Percentiles rank a stretch among this genome's conserved stretches.
Conservation (phyloP, 2,113 vertebrate species). For the Thunnus thynnus region DNA sequence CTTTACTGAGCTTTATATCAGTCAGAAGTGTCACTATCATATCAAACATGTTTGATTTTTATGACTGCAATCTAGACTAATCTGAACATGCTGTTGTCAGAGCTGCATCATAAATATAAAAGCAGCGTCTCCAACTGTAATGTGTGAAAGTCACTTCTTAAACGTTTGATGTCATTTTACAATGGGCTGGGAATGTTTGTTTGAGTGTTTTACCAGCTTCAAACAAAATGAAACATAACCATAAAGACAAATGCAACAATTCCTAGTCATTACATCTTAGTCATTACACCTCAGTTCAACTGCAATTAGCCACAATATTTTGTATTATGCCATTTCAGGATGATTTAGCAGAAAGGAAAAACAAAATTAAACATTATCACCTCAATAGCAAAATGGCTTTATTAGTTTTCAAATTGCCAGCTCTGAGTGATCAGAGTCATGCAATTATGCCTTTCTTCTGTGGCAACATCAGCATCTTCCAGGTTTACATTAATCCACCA, state of each 20-base stretch:
- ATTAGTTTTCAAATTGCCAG: constrained; percentile 3
- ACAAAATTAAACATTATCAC: constrained; percentile 22
- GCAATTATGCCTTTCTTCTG: constrained; percentile 6
- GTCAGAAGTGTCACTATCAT: not conserved
- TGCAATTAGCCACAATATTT: constrained; percentile 33
- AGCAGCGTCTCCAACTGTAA: not conserved
- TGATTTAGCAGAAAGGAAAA: constrained; percentile 31
- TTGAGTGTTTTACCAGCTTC: constrained; percentile 16
- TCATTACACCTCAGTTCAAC: constrained; percentile 37
- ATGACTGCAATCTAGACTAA: constrained; percentile 7
- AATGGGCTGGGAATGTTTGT: constrained; percentile 12
- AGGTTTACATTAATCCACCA: constrained; percentile 9
- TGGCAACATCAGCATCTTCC: not conserved
- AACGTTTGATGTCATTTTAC: constrained; percentile 31
- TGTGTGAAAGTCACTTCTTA: constrained; percentile 29
- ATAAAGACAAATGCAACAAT: constrained; percentile 27
- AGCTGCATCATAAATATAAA: constrained; percentile 19
- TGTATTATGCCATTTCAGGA: constrained; percentile 21
- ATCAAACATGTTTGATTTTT: constrained; percentile 10
- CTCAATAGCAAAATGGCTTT: not conserved
- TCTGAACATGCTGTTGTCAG: not conserved
- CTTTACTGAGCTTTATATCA: constrained; percentile 1
- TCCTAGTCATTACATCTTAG: constrained; percentile 5
- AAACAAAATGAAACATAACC: constrained; percentile 7
- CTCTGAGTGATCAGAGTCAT: constrained; percentile 31